Evolutionary conservation across 1,140 invertebrate genomes (phyloP).

Genomic region (Gryon sp.): DNA sequence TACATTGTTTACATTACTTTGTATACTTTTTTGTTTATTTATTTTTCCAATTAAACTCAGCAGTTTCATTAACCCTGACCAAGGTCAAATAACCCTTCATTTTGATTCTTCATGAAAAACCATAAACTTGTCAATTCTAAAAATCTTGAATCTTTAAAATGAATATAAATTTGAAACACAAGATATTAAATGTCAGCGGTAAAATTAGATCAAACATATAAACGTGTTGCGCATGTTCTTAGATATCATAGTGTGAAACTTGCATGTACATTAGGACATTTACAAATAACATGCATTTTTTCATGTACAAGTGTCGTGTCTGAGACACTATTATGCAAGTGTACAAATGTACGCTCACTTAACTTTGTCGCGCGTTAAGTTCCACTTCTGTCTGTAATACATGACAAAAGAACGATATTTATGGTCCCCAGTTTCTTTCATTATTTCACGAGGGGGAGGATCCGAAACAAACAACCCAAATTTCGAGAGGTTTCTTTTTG

Average conservation of each 20-base stretch:
- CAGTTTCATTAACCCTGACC: too few relatives aligned
- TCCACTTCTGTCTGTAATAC: constrained; percentile 15
- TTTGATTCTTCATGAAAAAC: too few relatives aligned
- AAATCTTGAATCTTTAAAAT: too few relatives aligned
- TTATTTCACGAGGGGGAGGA: background rate
- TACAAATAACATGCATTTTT: constrained; percentile 13
- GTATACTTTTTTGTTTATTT: too few relatives aligned
- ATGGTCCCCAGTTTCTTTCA: background rate
- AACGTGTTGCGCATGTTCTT: constrained; percentile 13
- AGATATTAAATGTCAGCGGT: too few relatives aligned
- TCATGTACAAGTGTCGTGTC: constrained; percentile 2
- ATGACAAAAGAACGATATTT: constrained; percentile 15
- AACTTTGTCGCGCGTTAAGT: background rate
- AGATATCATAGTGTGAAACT: constrained; percentile 7
- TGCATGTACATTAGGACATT: constrained; percentile 16
- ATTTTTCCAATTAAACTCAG: too few relatives aligned
- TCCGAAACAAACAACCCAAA: background rate
- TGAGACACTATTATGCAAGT: constrained; percentile 1
- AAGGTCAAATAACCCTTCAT: too few relatives aligned
- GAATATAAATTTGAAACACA: too few relatives aligned
- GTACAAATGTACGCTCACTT: background rate
- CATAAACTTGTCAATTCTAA: too few relatives aligned
- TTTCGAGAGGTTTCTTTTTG: too few relatives aligned
- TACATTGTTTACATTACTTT: too few relatives aligned
- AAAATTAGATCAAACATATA: constrained; percentile 22